Percentiles rank a stretch among this genome's conserved stretches.
These are phyloP conservation scores for Dromaius novaehollandiae DNA, from an alignment of 2,113 vertebrate species.

Conservation along the genomic window DNA sequence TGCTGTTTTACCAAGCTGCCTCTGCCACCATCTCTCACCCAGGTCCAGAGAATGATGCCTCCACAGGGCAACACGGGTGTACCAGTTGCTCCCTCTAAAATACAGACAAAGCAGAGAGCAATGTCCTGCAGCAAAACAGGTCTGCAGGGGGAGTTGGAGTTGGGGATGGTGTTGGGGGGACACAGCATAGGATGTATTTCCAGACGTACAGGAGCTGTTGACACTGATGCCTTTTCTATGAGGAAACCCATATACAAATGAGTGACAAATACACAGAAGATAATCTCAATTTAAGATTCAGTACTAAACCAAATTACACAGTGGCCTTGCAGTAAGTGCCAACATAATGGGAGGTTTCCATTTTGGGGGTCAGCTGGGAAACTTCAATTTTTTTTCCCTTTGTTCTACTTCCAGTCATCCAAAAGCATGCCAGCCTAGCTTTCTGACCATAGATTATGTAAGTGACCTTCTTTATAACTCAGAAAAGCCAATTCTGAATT, in stretches of 20 bases:
- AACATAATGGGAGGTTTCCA: conserved; percentile 16
- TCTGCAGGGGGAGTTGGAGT: not conserved
- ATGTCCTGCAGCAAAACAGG: not conserved
- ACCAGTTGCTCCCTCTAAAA: not conserved
- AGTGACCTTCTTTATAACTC: conserved; percentile 8
- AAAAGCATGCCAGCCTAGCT: not conserved
- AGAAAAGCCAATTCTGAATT: conserved; percentile 19
- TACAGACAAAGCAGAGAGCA: not conserved
- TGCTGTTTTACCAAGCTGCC: not conserved
- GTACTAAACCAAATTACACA: conserved; percentile 33
- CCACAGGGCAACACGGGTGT: not conserved
- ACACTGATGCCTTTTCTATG: not conserved
- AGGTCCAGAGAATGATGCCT: not conserved
- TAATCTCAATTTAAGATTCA: not conserved
- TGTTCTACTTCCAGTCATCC: conserved; percentile 34
- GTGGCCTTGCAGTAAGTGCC: not conserved
- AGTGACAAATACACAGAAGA: not conserved
- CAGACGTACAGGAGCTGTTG: not conserved
- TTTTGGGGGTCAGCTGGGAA: not conserved
- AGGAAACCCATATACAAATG: not conserved
- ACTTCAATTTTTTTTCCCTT: not conserved
- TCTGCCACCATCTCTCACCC: not conserved
- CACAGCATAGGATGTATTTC: accelerated
- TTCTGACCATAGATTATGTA: conserved; percentile 16
- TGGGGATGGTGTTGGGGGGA: not conserved